Evolutionary conservation across 2,797 vertebrate species (phyloP), one percentile per base, ranked within the genome.

Genomic region (Delichon dasypus): DNA sequence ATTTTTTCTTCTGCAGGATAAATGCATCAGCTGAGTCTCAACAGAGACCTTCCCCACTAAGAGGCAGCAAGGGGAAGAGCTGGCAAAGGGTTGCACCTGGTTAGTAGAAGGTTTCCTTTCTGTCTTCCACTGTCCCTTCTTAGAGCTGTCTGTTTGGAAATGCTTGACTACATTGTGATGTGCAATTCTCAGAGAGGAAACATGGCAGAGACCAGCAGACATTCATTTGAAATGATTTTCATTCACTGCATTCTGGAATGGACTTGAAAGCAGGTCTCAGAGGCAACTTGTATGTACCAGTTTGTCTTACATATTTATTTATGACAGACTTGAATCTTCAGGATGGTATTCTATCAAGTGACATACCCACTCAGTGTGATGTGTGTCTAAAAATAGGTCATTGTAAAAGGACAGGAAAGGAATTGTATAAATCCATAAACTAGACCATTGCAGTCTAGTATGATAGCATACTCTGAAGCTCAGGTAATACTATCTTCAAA

Each of bases 221-320:
- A 70, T 96, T 97, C 96, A 97, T 97, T 96, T 96, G 95, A 97
- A 94, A 97, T 97, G 94, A 97, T 97, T 95, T 97, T 96, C 95
- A 95, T 94, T 96, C 95, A 66, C 79, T 94, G 86, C 87, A 40
- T 96, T 96, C 93, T 94, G 86, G 96, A 97, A 97, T 94, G 94
- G 97, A 97, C 93, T 95, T 97, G 97, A 96, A 97, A 97, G 95
- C 97, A 95, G 96, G 96, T 97, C 97, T 97, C 95, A 97, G 93
- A 97, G 97, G 97, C 97, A 97, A 96, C 95, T 95, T 95, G 94
- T 89, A 86, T 67, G 70, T 94, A 97, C 97, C 97, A 97, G 97
- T 96, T 96, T 95, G 95, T 94, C 94, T 94, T 90, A 81, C 92
- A 50, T 96, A 91, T 94, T 96, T 90, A 91, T 94, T 93, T 96